phyloP scores from a whole-genome alignment of 2,113 vertebrate genomes.

The Psilopsiagon aymara region DNA sequence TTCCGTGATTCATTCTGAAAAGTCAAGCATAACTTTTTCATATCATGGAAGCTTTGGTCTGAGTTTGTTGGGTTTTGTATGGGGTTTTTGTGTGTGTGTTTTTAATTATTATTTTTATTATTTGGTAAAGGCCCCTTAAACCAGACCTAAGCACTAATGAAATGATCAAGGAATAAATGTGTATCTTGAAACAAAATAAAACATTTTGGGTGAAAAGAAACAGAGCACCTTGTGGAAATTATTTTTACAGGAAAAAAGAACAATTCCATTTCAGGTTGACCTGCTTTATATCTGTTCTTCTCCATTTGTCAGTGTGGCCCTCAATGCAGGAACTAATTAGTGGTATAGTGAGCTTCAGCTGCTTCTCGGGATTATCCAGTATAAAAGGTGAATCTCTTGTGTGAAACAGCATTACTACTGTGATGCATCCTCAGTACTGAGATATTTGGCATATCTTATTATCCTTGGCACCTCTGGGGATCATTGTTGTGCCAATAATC shows the following conservation, averaged over 20 bases:
- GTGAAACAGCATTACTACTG: neutral
- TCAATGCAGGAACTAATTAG: neutral
- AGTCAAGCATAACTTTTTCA: neutral
- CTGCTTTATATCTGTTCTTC: neutral
- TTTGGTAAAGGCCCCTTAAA: neutral
- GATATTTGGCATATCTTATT: neutral
- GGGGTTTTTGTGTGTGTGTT: neutral
- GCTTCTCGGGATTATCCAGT: neutral
- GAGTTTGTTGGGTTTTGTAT: neutral
- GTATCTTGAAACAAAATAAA: neutral
- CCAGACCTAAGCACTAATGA: neutral
- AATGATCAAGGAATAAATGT: neutral
- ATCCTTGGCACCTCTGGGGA: neutral
- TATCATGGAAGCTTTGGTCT: neutral
- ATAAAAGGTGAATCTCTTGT: neutral
- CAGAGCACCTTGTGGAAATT: neutral
- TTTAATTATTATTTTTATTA: neutral
- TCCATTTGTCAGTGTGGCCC: neutral
- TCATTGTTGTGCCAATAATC: neutral
- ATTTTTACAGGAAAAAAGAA: neutral
- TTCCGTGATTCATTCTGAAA: neutral
- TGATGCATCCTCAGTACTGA: neutral
- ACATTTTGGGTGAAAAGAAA: neutral
- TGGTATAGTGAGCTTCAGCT: neutral
- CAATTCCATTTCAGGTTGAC: neutral